Percentiles rank a stretch among this genome's conserved stretches.
Evolutionary conservation across 1,140 invertebrate genomes (phyloP).

Genomic region (Wasmannia auropunctata): DNA sequence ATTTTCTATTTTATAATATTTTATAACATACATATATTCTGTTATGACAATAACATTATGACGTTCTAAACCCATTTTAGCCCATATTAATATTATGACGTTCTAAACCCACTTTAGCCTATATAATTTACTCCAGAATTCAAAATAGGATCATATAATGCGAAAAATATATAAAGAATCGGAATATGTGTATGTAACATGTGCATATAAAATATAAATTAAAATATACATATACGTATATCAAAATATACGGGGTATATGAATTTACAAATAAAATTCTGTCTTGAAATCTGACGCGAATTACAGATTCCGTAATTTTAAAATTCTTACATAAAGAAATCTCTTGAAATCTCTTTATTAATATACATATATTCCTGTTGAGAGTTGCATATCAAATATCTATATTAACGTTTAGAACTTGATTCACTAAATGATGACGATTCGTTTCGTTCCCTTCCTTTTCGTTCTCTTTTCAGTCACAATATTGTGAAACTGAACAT

Average conservation of each 20-base stretch:
- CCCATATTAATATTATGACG: too few relatives aligned
- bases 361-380: not conserved
- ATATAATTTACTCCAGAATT: not conserved
- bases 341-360: not conserved
- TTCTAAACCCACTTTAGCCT: not conserved
- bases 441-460: not conserved
- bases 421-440: not conserved
- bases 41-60: not conserved
- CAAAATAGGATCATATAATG: not conserved
- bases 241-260: not conserved
- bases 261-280: not conserved
- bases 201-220: not conserved
- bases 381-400: not conserved
- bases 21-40: not conserved
- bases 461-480: not conserved
- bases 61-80: too few relatives aligned
- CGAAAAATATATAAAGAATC: not conserved
- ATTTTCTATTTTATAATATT: too few relatives aligned
- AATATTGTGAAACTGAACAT: not conserved
- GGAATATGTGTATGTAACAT: not conserved
- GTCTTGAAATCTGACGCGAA: not conserved
- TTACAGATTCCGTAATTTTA: not conserved
- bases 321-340: not conserved
- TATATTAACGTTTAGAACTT: not conserved
- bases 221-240: not conserved